A percentile compares a stretch with the other conserved stretches of the same genome.
phyloP scores from a whole-genome alignment of 2,888 invertebrate species.

The Brachyopa scutellaris region DNA sequence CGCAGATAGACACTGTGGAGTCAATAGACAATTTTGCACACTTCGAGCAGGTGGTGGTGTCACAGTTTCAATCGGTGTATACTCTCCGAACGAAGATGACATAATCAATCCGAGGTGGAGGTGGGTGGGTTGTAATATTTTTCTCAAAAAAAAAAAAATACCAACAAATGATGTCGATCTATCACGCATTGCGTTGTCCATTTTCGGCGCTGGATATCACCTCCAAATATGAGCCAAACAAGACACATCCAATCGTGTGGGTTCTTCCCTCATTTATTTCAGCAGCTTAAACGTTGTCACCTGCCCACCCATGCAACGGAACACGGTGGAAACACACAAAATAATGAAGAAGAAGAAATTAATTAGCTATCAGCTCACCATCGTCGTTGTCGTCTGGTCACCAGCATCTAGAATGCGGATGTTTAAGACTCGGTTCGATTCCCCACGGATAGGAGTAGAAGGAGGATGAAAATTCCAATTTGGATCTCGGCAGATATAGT shows the following conservation, averaged over 20 bases:
- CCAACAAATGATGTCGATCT: conserved; percentile 28
- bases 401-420: conserved; percentile 33
- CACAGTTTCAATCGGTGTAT: conserved; percentile 14
- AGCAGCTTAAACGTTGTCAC: conserved; percentile 62
- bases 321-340: conserved; percentile 20
- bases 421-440: conserved; percentile 74
- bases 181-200: conserved; percentile 55
- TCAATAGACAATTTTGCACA: conserved; percentile 44
- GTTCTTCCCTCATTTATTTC: conserved; percentile 64
- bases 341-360: conserved; percentile 40
- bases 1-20: conserved; percentile 62
- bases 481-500: conserved; percentile 56
- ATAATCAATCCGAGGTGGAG: conserved; percentile 48
- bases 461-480: conserved; percentile 45
- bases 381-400: conserved; percentile 2
- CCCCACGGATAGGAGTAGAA: conserved; percentile 9
- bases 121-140: conserved; percentile 37
- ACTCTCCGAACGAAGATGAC: conserved; percentile 42
- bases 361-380: conserved; percentile 22
- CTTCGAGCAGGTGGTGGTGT: conserved; percentile 10
- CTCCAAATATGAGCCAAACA: conserved; percentile 35
- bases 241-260: conserved; percentile 58
- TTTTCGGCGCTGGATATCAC: conserved; percentile 35
- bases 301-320: conserved; percentile 66
- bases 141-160: conserved; percentile 15